Evolutionary conservation across 2,113 vertebrate genomes (phyloP).

Genomic region (Archocentrus centrarchus): DNA sequence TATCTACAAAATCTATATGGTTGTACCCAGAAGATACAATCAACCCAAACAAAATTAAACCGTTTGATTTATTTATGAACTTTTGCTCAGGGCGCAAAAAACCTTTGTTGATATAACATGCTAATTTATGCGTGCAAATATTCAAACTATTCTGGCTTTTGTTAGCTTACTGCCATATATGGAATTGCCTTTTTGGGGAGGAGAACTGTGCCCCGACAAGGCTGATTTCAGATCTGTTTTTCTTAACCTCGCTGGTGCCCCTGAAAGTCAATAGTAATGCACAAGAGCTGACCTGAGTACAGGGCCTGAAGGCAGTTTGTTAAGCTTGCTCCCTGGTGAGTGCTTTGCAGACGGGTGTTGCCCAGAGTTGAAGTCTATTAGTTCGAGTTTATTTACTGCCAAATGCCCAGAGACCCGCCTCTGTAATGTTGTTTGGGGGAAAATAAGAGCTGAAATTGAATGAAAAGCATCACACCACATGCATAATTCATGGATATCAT

Average conservation of each 20-base stretch:
- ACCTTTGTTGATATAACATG: constrained; percentile 32
- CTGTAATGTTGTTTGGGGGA: constrained; percentile 75
- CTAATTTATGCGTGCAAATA: constrained; percentile 52
- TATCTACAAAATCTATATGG: neutral
- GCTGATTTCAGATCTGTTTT: constrained; percentile 58
- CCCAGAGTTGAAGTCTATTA: constrained; percentile 79
- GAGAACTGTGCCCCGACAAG: constrained; percentile 7
- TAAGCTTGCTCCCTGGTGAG: constrained; percentile 65
- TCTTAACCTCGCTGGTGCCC: constrained; percentile 27
- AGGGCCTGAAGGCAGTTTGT: constrained; percentile 69
- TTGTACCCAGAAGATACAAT: neutral
- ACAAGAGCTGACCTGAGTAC: constrained; percentile 64
- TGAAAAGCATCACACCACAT: constrained; percentile 77
- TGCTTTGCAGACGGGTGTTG: constrained; percentile 72
- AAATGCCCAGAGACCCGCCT: constrained; percentile 75
- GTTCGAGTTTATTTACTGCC: constrained; percentile 80
- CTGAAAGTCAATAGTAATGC: constrained; percentile 41
- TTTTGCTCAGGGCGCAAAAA: constrained; percentile 25
- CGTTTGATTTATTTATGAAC: constrained; percentile 39
- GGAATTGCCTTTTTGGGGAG: neutral
- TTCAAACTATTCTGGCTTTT: constrained; percentile 33
- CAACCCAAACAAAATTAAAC: constrained; percentile 26
- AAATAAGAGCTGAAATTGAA: constrained; percentile 78
- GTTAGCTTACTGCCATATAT: constrained; percentile 18
- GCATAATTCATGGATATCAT: constrained; percentile 80